phyloP scores from a whole-genome alignment of 2,797 vertebrate species.

The Ceyx erithaca region DNA sequence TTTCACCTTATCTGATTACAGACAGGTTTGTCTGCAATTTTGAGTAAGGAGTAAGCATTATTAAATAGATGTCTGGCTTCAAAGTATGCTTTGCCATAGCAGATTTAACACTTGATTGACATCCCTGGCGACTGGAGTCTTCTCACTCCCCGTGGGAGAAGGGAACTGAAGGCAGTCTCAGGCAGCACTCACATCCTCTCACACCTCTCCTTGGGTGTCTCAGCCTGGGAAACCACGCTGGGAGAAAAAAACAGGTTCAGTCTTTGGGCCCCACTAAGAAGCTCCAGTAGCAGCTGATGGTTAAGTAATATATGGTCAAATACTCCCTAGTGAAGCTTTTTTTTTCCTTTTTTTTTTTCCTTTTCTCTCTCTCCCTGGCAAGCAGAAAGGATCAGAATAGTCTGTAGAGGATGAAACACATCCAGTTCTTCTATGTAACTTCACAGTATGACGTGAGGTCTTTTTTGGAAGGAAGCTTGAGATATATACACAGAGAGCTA shows the following conservation, averaged over 20 bases:
- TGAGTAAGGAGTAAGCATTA: neutral
- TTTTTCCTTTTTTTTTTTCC: too few species aligned
- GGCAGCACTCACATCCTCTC: neutral
- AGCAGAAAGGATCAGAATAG: neutral
- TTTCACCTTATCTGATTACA: conserved; percentile 11
- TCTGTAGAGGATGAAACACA: neutral
- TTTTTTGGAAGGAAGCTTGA: neutral
- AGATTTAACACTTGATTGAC: conserved; percentile 42
- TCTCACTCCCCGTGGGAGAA: conserved; percentile 42
- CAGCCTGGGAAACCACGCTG: neutral
- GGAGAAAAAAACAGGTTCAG: neutral
- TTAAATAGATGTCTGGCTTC: conserved; percentile 40
- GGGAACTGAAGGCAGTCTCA: neutral
- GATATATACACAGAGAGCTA: neutral
- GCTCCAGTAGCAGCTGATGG: neutral
- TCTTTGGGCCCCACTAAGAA: neutral
- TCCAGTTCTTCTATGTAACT: neutral
- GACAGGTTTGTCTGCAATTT: conserved; percentile 60
- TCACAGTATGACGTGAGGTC: neutral
- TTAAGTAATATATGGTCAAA: neutral
- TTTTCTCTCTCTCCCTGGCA: neutral
- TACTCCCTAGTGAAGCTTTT: neutral
- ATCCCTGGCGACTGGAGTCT: neutral
- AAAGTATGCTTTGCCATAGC: neutral
- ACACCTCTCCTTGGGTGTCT: neutral